Evolutionary conservation across 1,140 invertebrate species (phyloP), one percentile per base, ranked within the genome.

Genomic region (Stegodyphus mimosarum): DNA sequence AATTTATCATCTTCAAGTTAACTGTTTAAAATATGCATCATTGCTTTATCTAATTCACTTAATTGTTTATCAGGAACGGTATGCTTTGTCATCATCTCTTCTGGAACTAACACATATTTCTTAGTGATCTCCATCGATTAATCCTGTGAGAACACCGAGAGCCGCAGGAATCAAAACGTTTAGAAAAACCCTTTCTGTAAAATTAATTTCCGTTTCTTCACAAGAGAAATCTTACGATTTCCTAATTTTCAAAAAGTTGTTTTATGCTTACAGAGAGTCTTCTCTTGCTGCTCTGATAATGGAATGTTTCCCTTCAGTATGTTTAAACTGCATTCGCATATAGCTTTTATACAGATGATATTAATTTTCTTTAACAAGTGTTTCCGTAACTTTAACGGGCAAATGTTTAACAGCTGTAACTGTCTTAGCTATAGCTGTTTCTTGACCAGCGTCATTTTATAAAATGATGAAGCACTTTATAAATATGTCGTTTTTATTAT

Each of bases 141-240:
- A 17, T 6, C 11, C n/a, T 11, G 64, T 10, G 10, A 66, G 7
- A n/a, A 17, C 64, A 66, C 17, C n/a, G 10, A 66, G 7, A n/a
- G 64, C 64, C 6, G 64, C 64, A 66, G 64, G 64, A 17, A 66
- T 66, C n/a, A 17, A 66, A 66, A 66, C 6, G n/a, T 66, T 66
- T 66, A 66, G n/a, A 17, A 66, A 66, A 6, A 7, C 64, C 17
- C 64, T 17, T 66, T 66, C n/a, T 66, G 64, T 66, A 66, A 7
- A 66, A 66, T 11, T 66, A 66, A 66, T n/a, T 66, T 66, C 11
- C 64, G 7, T 66, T 66, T 66, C n/a, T 66, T 66, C 6, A 6
- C 7, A 66, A 66, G 7, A 17, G 11, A 7, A 10, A 17, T 10
- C n/a, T 66, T 66, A 10, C n/a, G 7, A 66, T 66, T 17, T 66